Evolutionary conservation across 1,140 invertebrate species (phyloP), one percentile per base, ranked within the genome.

Genomic region (Trialeurodes vaporariorum): DNA sequence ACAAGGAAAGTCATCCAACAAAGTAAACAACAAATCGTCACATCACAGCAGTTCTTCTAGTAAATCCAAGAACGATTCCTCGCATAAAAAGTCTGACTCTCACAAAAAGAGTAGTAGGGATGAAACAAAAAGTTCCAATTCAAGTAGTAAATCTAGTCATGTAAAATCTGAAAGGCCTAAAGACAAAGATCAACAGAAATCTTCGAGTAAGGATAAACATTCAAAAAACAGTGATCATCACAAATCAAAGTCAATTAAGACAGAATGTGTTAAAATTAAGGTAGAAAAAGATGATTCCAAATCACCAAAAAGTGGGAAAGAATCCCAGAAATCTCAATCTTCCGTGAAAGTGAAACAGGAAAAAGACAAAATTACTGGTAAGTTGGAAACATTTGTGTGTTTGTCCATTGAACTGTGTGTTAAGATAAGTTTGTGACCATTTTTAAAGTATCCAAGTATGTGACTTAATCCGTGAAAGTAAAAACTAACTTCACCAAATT

Each of bases 211-310:
- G 11, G 64, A 72, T 58, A 70, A 71, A 66, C 61, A 72, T 64
- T 68, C 65, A 68, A 71, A 67, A 13, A 61, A 69, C 21, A 71
- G 63, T 64, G 27, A 69, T 5, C 64, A 65, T 65, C 49, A 49
- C 34, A 49, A 49, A 49, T 2, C 2, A 49, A 58, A 66, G 23
- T 63, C 66, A 64, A 1, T 60, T 61, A 63, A 63, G 21, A 68
- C 68, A 34, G 66, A 67, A 64, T n/a, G n/a, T n/a, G 69, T 68
- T 12, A 72, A 72, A 67, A 62, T 69, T 26, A 69, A 69, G 59
- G 22, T 70, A 34, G 70, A 74, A 69, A 69, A 67, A 59, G 67
- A 70, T 59, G 70, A 72, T 17, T 49, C 34, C 34, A 49, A 49
- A 17, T 9, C 34, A 9, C 17, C 34, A 5, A 49, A 17, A 49